Evolutionary conservation across 2,888 invertebrate species (phyloP).

Genomic region (Trachelus troglodyta): DNA sequence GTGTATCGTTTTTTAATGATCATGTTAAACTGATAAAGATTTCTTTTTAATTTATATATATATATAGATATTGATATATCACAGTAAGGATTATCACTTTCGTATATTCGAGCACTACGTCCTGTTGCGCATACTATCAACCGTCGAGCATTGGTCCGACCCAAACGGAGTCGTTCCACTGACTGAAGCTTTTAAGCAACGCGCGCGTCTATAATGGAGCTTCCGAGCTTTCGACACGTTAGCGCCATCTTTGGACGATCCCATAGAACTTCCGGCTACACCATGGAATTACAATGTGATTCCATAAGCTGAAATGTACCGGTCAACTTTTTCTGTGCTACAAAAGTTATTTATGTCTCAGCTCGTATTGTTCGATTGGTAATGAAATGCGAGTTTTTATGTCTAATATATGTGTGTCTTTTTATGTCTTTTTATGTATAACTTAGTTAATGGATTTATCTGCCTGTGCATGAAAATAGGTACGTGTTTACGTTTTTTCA

Average conservation of each 20-base stretch:
- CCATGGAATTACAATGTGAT: not conserved
- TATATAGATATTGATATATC: slow-evolving; percentile 11
- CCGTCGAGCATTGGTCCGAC: slow-evolving; percentile 43
- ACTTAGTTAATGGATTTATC: not conserved
- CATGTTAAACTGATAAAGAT: not conserved
- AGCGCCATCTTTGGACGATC: slow-evolving; percentile 53
- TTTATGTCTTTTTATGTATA: no score
- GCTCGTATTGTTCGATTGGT: not conserved
- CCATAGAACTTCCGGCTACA: not conserved
- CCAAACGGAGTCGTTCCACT: slow-evolving; percentile 61
- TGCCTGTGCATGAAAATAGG: not conserved
- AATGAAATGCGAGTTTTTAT: not conserved
- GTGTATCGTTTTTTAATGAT: not conserved
- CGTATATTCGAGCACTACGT: slow-evolving; percentile 20
- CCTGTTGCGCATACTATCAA: slow-evolving; percentile 33
- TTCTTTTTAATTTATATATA: not conserved
- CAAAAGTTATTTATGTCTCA: not conserved
- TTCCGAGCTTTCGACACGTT: slow-evolving; percentile 43
- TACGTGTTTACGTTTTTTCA: not conserved
- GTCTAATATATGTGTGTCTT: no score
- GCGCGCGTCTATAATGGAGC: slow-evolving; percentile 5
- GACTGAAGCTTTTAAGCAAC: slow-evolving; percentile 43
- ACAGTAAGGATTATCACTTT: slow-evolving; percentile 21
- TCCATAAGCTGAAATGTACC: not conserved
- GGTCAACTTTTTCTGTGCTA: not conserved